phyloP scores from a whole-genome alignment of 1,140 invertebrate species.

The Diachasma alloeum region DNA sequence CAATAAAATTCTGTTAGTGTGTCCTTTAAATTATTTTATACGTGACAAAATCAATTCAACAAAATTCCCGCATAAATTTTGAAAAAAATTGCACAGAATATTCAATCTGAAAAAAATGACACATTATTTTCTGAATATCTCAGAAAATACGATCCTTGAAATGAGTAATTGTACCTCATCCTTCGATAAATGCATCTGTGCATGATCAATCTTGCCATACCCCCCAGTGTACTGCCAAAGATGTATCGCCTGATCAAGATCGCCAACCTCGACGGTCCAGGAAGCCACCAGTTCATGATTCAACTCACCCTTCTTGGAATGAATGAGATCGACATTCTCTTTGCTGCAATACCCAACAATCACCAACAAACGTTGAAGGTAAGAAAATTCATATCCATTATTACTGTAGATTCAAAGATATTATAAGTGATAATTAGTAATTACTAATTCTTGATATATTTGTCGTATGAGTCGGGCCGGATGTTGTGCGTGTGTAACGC shows the following conservation, averaged over 20 bases:
- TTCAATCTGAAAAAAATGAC: too few species aligned
- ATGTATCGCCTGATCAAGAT: slow-evolving; percentile 96
- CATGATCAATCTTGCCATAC: slow-evolving; percentile 86
- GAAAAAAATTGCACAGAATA: too few species aligned
- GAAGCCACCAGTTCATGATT: slow-evolving; percentile 82
- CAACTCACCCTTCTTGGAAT: slow-evolving; percentile 75
- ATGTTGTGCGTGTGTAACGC: slow-evolving; percentile 95
- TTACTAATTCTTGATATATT: slow-evolving; percentile 92
- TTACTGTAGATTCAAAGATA: slow-evolving; percentile 23
- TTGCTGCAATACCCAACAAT: slow-evolving; percentile 69
- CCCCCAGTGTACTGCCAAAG: slow-evolving; percentile 94
- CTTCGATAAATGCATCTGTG: slow-evolving; percentile 75
- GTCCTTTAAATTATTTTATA: too few species aligned
- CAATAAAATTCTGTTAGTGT: too few species aligned
- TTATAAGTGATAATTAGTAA: slow-evolving; percentile 60
- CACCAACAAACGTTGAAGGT: not conserved
- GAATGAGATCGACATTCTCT: slow-evolving; percentile 80
- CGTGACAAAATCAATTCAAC: too few species aligned
- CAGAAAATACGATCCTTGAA: slow-evolving; percentile 27
- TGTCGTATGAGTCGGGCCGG: slow-evolving; percentile 83
- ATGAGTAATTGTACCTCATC: slow-evolving; percentile 72
- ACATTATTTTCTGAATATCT: too few species aligned
- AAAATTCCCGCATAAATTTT: too few species aligned
- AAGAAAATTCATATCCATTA: slow-evolving; percentile 9
- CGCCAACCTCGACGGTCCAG: slow-evolving; percentile 94